Evolutionary conservation across 2,113 vertebrate species (phyloP).

Genomic region (Eretmochelys imbricata): DNA sequence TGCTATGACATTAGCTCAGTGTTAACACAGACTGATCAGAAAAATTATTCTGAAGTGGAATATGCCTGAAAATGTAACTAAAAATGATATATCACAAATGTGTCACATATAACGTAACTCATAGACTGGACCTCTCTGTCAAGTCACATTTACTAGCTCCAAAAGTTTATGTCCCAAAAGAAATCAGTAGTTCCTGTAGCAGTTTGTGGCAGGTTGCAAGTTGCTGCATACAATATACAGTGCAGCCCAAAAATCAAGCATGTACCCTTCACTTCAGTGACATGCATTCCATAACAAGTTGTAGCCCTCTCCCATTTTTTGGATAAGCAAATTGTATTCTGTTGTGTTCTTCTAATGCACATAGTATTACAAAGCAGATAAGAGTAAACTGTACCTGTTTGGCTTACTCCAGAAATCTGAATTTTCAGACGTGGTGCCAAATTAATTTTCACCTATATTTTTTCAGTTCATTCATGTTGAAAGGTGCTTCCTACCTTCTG

Average conservation of each 20-base stretch:
- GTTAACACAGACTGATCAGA: not conserved
- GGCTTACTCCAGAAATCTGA: slow-evolving; percentile 28
- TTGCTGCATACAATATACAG: not conserved
- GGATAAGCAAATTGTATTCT: not conserved
- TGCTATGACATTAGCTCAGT: not conserved
- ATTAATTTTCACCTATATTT: slow-evolving; percentile 21
- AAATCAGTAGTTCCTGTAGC: slow-evolving; percentile 24
- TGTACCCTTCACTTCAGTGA: slow-evolving; percentile 21
- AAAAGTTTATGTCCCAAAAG: not conserved
- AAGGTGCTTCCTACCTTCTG: slow-evolving; percentile 32
- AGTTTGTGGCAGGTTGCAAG: slow-evolving; percentile 2
- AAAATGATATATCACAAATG: not conserved
- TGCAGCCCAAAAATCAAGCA: not conserved
- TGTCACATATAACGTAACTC: not conserved
- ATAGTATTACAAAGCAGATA: not conserved
- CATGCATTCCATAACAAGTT: slow-evolving; percentile 22
- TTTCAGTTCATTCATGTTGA: slow-evolving; percentile 15
- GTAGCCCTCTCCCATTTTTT: slow-evolving; percentile 3
- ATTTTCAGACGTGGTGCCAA: slow-evolving; percentile 38
- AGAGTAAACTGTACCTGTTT: slow-evolving; percentile 40
- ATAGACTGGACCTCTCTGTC: not conserved
- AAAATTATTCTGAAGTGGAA: not conserved
- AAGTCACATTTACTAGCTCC: not conserved
- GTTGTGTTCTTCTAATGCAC: slow-evolving; percentile 4
- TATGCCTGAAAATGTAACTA: not conserved